Conservation (phyloP, 2,113 vertebrate species). For the Petrocephalus zakoni region DNA sequence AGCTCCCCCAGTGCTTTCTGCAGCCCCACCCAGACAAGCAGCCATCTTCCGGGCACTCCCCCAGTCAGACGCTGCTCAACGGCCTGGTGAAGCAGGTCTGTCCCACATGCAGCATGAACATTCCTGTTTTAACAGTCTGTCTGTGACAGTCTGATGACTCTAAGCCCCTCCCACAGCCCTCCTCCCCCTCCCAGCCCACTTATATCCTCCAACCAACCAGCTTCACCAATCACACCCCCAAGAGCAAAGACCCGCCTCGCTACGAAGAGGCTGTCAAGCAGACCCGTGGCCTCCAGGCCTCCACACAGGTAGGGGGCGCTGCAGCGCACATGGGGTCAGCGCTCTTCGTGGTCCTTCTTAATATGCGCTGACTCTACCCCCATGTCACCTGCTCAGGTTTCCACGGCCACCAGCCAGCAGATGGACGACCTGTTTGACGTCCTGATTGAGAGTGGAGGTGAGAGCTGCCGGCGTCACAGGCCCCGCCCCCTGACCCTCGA, state of each 20-base stretch:
- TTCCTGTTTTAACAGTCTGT: not conserved
- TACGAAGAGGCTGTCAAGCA: constrained; percentile 96
- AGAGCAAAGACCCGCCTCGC: constrained; percentile 82
- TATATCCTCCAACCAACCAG: constrained; percentile 66
- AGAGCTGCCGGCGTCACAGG: constrained; percentile 14
- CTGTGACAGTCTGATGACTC: not conserved
- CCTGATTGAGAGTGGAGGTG: constrained; percentile 95
- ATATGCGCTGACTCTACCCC: not conserved
- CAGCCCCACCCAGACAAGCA: constrained; percentile 58
- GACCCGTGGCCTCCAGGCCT: constrained; percentile 67
- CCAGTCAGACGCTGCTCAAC: constrained; percentile 67
- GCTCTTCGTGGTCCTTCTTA: not conserved
- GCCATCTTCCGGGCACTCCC: constrained; percentile 51
- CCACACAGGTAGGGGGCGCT: constrained; percentile 68
- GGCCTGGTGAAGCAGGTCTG: constrained; percentile 78
- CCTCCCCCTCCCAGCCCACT: constrained; percentile 61
- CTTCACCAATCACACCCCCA: constrained; percentile 65
- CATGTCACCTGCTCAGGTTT: constrained; percentile 57
- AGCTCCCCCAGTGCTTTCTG: constrained; percentile 70
- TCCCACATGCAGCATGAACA: not conserved
- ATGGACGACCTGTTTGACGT: constrained; percentile 99
- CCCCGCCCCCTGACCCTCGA: not conserved
- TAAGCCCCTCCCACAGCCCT: constrained; percentile 55
- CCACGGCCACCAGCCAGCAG: constrained; percentile 86
- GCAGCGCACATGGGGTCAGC: constrained; percentile 52